Conservation (phyloP, 2,888 invertebrate genomes). For the Cerastis leucographa region DNA sequence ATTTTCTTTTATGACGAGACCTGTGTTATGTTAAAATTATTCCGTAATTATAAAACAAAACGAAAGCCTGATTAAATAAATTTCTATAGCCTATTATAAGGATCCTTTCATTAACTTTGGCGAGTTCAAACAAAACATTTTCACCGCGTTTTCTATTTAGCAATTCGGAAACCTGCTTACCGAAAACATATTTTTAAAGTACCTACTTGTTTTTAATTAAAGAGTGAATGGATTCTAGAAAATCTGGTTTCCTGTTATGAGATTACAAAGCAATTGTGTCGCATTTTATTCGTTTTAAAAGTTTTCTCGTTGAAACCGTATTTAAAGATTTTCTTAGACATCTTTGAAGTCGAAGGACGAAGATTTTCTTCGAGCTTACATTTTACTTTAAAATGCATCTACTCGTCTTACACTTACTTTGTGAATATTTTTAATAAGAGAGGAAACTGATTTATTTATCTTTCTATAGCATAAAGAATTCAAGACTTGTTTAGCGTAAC, state of each 20-base stretch:
- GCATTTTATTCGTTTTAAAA: slow-evolving; percentile 43
- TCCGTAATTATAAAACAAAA: slow-evolving; percentile 8
- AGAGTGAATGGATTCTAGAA: slow-evolving; percentile 25
- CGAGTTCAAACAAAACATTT: slow-evolving; percentile 34
- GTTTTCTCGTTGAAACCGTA: slow-evolving; percentile 32
- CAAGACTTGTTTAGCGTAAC: slow-evolving; percentile 11
- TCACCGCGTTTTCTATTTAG: slow-evolving; percentile 12
- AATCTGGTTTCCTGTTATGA: slow-evolving; percentile 34
- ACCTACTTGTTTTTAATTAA: slow-evolving; percentile 33
- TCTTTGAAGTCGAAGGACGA: slow-evolving; percentile 18
- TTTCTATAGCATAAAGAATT: slow-evolving; percentile 12
- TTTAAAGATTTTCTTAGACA: slow-evolving; percentile 16
- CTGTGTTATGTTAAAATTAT: slow-evolving; percentile 21
- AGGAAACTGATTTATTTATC: slow-evolving; percentile 15
- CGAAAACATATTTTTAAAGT: slow-evolving; percentile 30
- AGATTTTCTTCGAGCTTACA: slow-evolving; percentile 37
- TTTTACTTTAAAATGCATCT: slow-evolving; percentile 58
- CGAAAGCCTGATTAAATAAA: slow-evolving; percentile 23
- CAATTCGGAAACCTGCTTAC: background rate
- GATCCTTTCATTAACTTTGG: slow-evolving; percentile 50
- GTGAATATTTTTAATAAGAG: slow-evolving; percentile 38
- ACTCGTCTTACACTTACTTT: slow-evolving; percentile 37
- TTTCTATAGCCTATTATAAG: slow-evolving; percentile 20
- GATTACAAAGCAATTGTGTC: slow-evolving; percentile 46
- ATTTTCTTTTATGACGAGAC: background rate